Evolutionary conservation across 1,140 invertebrate species (phyloP), one percentile per base, ranked within the genome.

Genomic region (Pemphigus obesinymphae): DNA sequence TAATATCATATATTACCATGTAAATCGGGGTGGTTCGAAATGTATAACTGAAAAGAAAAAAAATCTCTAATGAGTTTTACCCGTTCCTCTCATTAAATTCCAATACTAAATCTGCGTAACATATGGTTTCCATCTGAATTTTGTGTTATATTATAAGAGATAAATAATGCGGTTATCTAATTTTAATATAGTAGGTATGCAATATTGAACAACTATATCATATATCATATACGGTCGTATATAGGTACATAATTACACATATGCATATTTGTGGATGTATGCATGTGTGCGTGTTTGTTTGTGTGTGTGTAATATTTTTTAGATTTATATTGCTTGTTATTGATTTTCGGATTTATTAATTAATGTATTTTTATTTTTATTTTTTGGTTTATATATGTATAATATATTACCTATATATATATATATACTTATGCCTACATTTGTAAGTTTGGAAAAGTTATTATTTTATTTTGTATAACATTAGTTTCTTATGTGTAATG

Each of bases 91-190:
- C 34, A n/a, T n/a, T n/a, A 68, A 37, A 37, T 68, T 37, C 34
- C 31, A 31, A 34, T 66, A 68, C 37, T 66, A 37, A 37, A 68
- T 40, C 17, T 29, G 58, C 37, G 31, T 11, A 23, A 37, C 63
- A 37, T 68, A 43, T 29, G 68, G 66, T 70, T 70, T 70, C 23
- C n/a, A 43, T 70, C 37, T n/a, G n/a, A n/a, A 43, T 70, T 70
- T 70, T 15, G 66, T 70, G n/a, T 45, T 45, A 45, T 45, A 7
- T 11, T 45, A 6, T 45, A 45, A 2, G 48, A 43, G 4, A n/a
- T 43, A 26, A 23, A 40, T 5, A n/a, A 68, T 63, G n/a, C 7
- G n/a, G 43, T 70, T 26, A 17, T 26, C 23, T 66, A 66, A 40
- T 66, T 20, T 20, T 37, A 40, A 23, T 61, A 31, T 31, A 31